phyloP scores from a whole-genome alignment of 2,888 invertebrate species.

The Hirtodrosophila alboralis region DNA sequence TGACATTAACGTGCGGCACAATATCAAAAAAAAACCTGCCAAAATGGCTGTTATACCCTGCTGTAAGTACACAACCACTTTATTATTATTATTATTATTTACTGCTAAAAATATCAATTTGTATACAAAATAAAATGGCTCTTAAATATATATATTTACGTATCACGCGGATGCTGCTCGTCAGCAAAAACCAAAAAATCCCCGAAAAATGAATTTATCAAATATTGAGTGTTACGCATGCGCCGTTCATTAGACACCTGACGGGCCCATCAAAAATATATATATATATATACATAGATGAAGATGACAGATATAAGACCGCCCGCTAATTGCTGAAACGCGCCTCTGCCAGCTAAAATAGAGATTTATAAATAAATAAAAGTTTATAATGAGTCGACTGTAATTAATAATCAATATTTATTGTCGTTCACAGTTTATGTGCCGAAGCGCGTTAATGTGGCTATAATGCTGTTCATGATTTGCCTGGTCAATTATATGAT shows the following conservation, averaged over 20 bases:
- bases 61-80: constrained; percentile 53
- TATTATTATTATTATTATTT: too few relatives aligned
- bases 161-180: constrained; percentile 50
- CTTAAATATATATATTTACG: constrained; percentile 43
- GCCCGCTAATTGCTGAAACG: constrained; percentile 48
- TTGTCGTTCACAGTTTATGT: constrained; percentile 82
- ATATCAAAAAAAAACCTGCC: constrained; percentile 35
- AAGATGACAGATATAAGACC: constrained; percentile 28
- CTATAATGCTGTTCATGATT: constrained; percentile 89
- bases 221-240: constrained; percentile 57
- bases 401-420: constrained; percentile 21
- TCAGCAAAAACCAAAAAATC: constrained; percentile 17
- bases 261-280: constrained; percentile 13
- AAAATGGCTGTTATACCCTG: constrained; percentile 69
- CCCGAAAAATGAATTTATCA: constrained; percentile 34
- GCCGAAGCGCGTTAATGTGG: constrained; percentile 86
- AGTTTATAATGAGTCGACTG: constrained; percentile 1
- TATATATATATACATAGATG: too few relatives aligned
- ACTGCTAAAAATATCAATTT: neutral
- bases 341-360: neutral
- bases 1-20: constrained; percentile 30
- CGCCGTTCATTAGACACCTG: constrained; percentile 43
- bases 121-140: constrained; percentile 1
- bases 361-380: constrained; percentile 13
- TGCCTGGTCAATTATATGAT: constrained; percentile 90